These are phyloP conservation scores for Charadrius vociferus DNA, from an alignment of 2,113 vertebrate genomes.

Conservation along the genomic window DNA sequence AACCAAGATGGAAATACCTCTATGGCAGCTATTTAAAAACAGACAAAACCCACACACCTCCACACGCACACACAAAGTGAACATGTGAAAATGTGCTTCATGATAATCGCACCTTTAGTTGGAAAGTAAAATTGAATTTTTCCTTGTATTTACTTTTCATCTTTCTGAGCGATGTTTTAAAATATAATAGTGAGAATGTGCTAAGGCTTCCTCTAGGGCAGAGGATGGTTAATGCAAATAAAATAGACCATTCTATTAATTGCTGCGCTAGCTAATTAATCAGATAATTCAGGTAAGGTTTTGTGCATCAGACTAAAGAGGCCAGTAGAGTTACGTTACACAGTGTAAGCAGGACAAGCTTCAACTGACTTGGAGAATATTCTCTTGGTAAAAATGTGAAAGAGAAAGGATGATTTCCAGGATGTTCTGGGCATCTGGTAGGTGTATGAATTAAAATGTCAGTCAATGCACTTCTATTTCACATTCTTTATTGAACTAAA, in stretches of 20 bases:
- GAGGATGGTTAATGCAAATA: not conserved
- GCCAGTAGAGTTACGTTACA: not conserved
- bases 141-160: not conserved
- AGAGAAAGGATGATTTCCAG: not conserved
- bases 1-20: not conserved
- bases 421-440: not conserved
- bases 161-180: not conserved
- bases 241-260: not conserved
- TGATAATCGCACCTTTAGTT: not conserved
- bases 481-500: not conserved
- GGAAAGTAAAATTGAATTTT: not conserved
- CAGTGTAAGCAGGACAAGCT: not conserved
- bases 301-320: not conserved
- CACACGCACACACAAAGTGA: not conserved
- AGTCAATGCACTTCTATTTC: not conserved
- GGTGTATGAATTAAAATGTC: not conserved
- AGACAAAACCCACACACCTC: not conserved
- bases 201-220: not conserved
- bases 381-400: not conserved
- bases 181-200: not conserved
- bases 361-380: not conserved
- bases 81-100: not conserved
- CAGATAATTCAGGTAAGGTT: not conserved
- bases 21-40: not conserved
- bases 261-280: not conserved